A percentile compares a stretch with the other conserved stretches of the same genome.
phyloP scores from a whole-genome alignment of 2,888 invertebrate genomes.

The Diplolepis rosae region DNA sequence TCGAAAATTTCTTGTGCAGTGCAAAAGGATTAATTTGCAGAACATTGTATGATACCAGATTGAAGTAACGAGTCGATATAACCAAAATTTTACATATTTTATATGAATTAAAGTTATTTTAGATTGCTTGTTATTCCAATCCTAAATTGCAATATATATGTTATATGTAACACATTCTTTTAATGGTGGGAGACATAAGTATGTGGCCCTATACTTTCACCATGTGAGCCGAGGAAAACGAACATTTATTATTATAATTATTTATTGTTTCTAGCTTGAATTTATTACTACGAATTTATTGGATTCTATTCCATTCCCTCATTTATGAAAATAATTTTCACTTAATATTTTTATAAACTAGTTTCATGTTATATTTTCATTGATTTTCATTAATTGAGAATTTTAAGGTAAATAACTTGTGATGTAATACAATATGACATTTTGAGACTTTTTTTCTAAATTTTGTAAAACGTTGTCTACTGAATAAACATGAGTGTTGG shows the following conservation, averaged over 20 bases:
- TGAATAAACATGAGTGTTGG: background rate
- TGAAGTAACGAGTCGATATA: background rate
- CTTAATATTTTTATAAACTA: too few species aligned
- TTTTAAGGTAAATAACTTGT: too few species aligned
- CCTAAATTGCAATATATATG: background rate
- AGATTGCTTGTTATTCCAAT: background rate
- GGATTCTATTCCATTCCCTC: too few species aligned
- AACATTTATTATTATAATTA: slow-evolving; percentile 3
- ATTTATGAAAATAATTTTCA: too few species aligned
- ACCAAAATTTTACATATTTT: background rate
- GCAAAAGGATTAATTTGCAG: background rate
- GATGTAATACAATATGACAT: too few species aligned
- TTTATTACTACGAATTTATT: background rate
- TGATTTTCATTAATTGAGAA: background rate
- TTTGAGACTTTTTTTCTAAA: background rate
- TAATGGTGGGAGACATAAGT: background rate
- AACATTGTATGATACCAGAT: background rate
- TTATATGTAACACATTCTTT: slow-evolving; percentile 7
- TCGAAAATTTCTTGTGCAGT: background rate
- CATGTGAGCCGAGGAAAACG: background rate
- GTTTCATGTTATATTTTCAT: background rate
- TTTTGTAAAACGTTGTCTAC: background rate
- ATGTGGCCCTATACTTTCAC: slow-evolving; percentile 9
- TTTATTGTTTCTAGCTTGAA: background rate
- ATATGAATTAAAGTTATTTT: background rate